Evolutionary conservation across 2,797 vertebrate genomes (phyloP).

Genomic region (Hydrolagus colliei): DNA sequence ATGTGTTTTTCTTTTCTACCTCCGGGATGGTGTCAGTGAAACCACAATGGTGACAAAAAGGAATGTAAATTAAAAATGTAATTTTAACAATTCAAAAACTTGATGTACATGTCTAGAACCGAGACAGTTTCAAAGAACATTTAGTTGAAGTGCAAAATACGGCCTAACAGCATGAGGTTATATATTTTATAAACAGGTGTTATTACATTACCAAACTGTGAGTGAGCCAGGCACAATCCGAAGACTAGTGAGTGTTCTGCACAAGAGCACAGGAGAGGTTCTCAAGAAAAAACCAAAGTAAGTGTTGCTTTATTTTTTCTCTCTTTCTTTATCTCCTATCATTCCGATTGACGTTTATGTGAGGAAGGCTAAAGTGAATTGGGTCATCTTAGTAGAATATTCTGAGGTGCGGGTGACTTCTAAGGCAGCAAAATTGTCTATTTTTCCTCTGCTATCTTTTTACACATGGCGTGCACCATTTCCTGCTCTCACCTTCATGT

Average conservation of each 20-base stretch:
- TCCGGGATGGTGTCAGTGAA: not conserved
- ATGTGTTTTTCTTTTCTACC: not conserved
- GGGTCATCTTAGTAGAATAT: not conserved
- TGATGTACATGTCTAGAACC: not conserved
- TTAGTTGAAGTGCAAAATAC: not conserved
- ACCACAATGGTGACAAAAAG: not conserved
- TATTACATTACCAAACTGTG: slow-evolving; percentile 91
- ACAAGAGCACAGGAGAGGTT: slow-evolving; percentile 91
- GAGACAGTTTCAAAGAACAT: not conserved
- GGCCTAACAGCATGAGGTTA: not conserved
- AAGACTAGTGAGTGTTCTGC: slow-evolving; percentile 79
- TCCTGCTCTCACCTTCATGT: not conserved
- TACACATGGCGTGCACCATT: not conserved
- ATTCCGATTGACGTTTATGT: not conserved
- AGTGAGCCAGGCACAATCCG: slow-evolving; percentile 88
- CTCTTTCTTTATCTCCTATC: not conserved
- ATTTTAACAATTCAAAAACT: not conserved
- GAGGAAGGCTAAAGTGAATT: not conserved
- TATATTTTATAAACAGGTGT: slow-evolving; percentile 58
- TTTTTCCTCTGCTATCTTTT: slow-evolving; percentile 30
- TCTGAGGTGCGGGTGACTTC: slow-evolving; percentile 36
- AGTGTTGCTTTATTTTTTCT: slow-evolving; percentile 47
- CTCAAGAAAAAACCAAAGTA: slow-evolving; percentile 97
- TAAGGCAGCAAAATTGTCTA: slow-evolving; percentile 18
- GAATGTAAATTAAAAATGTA: not conserved